Evolutionary conservation across 2,113 vertebrate species (phyloP).

Genomic region (Condylura cristata): DNA sequence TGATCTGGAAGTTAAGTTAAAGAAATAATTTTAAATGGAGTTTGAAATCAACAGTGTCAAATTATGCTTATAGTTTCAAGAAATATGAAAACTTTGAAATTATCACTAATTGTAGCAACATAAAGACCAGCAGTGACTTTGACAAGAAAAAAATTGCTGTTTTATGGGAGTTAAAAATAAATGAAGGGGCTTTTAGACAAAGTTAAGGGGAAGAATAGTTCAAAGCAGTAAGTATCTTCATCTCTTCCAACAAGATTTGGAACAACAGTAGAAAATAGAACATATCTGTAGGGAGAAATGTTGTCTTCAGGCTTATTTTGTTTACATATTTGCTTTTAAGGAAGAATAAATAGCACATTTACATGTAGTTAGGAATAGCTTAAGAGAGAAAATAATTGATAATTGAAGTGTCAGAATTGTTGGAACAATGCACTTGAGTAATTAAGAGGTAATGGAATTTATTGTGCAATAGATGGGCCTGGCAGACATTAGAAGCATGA

Average conservation of each 20-base stretch:
- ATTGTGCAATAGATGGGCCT: neutral
- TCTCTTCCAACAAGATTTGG: neutral
- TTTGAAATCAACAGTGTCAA: neutral
- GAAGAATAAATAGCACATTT: neutral
- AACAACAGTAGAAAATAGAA: neutral
- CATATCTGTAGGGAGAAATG: neutral
- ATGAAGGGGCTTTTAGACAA: neutral
- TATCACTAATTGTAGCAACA: neutral
- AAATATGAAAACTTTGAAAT: neutral
- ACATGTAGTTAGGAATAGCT: neutral
- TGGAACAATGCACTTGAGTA: neutral
- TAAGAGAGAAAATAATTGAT: neutral
- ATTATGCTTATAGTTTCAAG: neutral
- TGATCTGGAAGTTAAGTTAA: neutral
- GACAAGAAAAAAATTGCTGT: neutral
- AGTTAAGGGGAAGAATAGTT: neutral
- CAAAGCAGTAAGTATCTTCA: neutral
- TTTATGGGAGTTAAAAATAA: neutral
- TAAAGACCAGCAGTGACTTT: neutral
- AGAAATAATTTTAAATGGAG: neutral
- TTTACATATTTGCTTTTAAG: neutral
- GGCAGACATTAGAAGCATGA: neutral
- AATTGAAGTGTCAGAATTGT: neutral
- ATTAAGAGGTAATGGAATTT: neutral
- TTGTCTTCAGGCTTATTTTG: neutral